Evolutionary conservation across 2,888 invertebrate species (phyloP).

Genomic region (Leistus spinibarbis): DNA sequence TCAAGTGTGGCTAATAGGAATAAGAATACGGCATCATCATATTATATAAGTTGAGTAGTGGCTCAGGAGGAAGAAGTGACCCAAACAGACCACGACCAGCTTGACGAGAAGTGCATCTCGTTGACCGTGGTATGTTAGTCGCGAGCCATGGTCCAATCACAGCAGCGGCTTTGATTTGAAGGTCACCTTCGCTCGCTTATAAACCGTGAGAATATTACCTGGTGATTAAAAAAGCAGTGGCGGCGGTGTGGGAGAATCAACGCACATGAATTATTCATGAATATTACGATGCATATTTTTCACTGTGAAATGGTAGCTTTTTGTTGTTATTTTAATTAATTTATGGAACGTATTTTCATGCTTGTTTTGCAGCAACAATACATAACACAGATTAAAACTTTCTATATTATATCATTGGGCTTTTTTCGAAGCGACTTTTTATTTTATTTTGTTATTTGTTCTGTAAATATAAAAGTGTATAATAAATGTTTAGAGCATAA

Average conservation of each 20-base stretch:
- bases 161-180: not conserved
- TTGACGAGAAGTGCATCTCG: not conserved
- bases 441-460: not conserved
- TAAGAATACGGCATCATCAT: not conserved
- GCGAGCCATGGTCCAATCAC: conserved; percentile 37
- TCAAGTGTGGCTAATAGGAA: too few relatives aligned
- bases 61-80: not conserved
- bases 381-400: not conserved
- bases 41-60: not conserved
- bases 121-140: conserved; percentile 13
- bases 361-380: not conserved
- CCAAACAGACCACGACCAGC: not conserved
- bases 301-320: not conserved
- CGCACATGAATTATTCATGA: conserved; percentile 32
- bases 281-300: conserved; percentile 28
- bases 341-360: not conserved
- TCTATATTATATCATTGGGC: not conserved
- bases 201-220: conserved; percentile 33
- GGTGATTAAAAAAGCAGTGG: conserved; percentile 28
- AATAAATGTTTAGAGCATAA: not conserved
- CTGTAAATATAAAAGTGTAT: not conserved
- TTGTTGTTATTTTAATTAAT: not conserved
- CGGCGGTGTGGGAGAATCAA: conserved; percentile 18
- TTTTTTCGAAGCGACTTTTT: not conserved
- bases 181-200: conserved; percentile 13